A percentile compares a stretch with the other conserved stretches of the same genome.
Evolutionary conservation across 2,888 invertebrate species (phyloP).

Genomic region (Petrolisthes cinctipes): DNA sequence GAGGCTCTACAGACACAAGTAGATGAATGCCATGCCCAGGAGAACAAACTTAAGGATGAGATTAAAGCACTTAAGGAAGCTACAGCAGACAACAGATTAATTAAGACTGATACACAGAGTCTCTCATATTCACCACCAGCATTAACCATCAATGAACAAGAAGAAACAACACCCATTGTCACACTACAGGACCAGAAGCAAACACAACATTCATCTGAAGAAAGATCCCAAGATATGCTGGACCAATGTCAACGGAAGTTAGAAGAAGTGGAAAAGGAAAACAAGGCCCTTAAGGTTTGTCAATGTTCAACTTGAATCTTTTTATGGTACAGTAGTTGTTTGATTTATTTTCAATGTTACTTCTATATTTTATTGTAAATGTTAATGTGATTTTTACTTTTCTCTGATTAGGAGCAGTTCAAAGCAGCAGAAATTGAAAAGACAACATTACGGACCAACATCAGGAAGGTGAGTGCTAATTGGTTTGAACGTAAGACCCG

Average conservation of each 20-base stretch:
- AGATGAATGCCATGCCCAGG: constrained; percentile 27
- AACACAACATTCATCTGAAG: neutral
- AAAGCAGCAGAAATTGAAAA: constrained; percentile 45
- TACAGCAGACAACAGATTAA: neutral
- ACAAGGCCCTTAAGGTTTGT: constrained; percentile 31
- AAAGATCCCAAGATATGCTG: neutral
- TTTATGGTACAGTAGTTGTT: neutral
- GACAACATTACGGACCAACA: constrained; percentile 50
- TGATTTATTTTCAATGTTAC: neutral
- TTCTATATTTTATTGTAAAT: neutral
- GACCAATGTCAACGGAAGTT: constrained; percentile 36
- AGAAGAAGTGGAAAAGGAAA: constrained; percentile 39
- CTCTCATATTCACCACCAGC: too few relatives aligned
- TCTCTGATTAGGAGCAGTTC: constrained; percentile 40
- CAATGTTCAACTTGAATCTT: neutral
- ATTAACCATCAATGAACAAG: too few relatives aligned
- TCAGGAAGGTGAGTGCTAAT: constrained; percentile 62
- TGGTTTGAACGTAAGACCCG: constrained; percentile 64
- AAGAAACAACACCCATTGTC: too few relatives aligned
- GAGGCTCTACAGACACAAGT: constrained; percentile 17
- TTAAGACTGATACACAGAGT: too few relatives aligned
- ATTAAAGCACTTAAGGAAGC: constrained; percentile 13
- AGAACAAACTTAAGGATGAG: constrained; percentile 21
- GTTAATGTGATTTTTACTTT: neutral
- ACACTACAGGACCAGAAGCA: too few relatives aligned